Percentiles rank a stretch among this genome's conserved stretches.
phyloP scores from a whole-genome alignment of 2,888 invertebrate genomes.

The Plutella xylostella region DNA sequence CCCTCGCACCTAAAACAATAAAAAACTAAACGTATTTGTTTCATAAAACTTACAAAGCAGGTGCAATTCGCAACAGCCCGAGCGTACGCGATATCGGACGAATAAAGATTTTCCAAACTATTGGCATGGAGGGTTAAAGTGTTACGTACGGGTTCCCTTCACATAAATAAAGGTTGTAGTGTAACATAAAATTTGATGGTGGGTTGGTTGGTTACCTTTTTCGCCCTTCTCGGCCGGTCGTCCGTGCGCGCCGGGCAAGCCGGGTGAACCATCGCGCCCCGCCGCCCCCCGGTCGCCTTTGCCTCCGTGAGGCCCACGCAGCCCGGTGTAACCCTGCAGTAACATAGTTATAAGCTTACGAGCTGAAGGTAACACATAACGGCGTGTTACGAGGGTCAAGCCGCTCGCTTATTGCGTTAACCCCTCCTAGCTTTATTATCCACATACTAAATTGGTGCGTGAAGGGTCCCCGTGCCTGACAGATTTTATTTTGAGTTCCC shows the following conservation, averaged over 20 bases:
- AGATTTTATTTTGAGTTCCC: conserved; percentile 37
- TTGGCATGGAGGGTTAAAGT: conserved; percentile 55
- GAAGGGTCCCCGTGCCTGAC: conserved; percentile 23
- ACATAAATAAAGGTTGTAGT: conserved; percentile 62
- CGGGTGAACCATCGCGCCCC: conserved; percentile 79
- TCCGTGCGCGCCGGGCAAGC: conserved; percentile 65
- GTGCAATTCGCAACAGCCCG: background rate
- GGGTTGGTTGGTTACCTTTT: conserved; percentile 71
- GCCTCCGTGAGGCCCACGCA: conserved; percentile 70
- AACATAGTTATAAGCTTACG: conserved; percentile 48
- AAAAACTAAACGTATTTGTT: too few relatives aligned
- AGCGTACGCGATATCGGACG: conserved; percentile 12
- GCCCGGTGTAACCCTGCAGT: conserved; percentile 54
- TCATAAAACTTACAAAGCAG: background rate
- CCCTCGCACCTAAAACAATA: conserved; percentile 37
- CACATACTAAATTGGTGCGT: conserved; percentile 37
- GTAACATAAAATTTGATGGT: conserved; percentile 67
- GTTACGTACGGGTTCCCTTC: conserved; percentile 49
- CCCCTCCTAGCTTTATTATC: conserved; percentile 42
- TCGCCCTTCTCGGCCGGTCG: conserved; percentile 81
- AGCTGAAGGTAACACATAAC: conserved; percentile 48
- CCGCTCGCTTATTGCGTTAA: conserved; percentile 50
- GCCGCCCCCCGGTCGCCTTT: conserved; percentile 76
- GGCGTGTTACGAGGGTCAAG: conserved; percentile 55
- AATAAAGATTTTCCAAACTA: conserved; percentile 64